Percentiles rank a stretch among this genome's conserved stretches.
These are phyloP conservation scores for Neoniphon sammara DNA, from an alignment of 2,797 vertebrate species.

Conservation along the genomic window DNA sequence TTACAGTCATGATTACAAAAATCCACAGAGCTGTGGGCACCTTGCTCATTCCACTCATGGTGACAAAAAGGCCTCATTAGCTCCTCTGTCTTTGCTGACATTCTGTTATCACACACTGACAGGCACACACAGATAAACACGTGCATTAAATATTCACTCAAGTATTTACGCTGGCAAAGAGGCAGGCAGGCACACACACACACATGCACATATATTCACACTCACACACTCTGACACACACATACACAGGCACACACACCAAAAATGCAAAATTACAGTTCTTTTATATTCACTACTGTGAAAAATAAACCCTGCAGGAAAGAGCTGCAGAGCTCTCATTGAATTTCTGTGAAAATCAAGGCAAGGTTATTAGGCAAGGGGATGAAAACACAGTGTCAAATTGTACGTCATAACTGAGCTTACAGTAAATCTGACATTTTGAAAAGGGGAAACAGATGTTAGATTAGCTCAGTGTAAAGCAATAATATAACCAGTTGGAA, in stretches of 20 bases:
- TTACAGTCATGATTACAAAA: slow-evolving; percentile 60
- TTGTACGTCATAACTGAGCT: neutral
- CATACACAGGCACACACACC: slow-evolving; percentile 4
- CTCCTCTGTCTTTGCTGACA: slow-evolving; percentile 78
- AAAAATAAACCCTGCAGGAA: slow-evolving; percentile 15
- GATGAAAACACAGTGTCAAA: neutral
- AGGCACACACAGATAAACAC: slow-evolving; percentile 76
- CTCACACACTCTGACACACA: slow-evolving; percentile 23
- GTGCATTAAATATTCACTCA: slow-evolving; percentile 78
- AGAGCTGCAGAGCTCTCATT: slow-evolving; percentile 24
- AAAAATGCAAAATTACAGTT: slow-evolving; percentile 29
- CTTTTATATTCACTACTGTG: slow-evolving; percentile 26
- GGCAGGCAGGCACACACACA: slow-evolving; percentile 29
- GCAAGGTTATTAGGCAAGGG: neutral
- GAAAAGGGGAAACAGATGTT: neutral
- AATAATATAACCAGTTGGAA: neutral
- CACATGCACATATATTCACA: slow-evolving; percentile 19
- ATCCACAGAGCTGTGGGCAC: slow-evolving; percentile 53
- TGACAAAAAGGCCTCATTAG: slow-evolving; percentile 74
- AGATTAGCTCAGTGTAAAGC: neutral
- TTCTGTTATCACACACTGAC: slow-evolving; percentile 79
- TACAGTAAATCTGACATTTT: neutral
- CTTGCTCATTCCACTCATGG: slow-evolving; percentile 60
- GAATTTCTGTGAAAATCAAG: neutral
- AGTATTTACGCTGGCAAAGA: slow-evolving; percentile 74